phyloP scores from a whole-genome alignment of 2,888 invertebrate species.

The Agapostemon virescens region DNA sequence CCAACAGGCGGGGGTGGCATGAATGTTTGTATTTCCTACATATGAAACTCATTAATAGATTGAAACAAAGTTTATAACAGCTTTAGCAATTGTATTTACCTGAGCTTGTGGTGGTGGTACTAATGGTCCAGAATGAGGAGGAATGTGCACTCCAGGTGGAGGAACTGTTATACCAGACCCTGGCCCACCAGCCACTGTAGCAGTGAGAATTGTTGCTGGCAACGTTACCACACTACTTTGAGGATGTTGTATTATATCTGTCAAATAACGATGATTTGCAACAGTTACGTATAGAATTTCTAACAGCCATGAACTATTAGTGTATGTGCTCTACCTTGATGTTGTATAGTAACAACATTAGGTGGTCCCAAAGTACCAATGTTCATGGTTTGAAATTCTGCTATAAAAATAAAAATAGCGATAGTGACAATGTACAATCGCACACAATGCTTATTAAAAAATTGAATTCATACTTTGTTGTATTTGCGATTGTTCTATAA shows the following conservation, averaged over 20 bases:
- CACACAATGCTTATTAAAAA: slow-evolving; percentile 22
- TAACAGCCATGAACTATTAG: slow-evolving; percentile 26
- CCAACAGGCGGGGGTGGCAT: slow-evolving; percentile 77
- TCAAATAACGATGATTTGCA: slow-evolving; percentile 41
- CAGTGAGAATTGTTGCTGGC: slow-evolving; percentile 78
- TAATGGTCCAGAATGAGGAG: slow-evolving; percentile 77
- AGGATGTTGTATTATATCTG: slow-evolving; percentile 79
- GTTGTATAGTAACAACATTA: slow-evolving; percentile 79
- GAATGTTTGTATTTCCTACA: slow-evolving; percentile 77
- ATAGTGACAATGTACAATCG: slow-evolving; percentile 30
- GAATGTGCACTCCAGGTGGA: slow-evolving; percentile 79
- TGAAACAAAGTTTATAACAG: not conserved
- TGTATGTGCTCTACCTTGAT: slow-evolving; percentile 73
- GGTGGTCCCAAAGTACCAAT: slow-evolving; percentile 79
- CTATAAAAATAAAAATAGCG: slow-evolving; percentile 64
- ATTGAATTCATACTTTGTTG: slow-evolving; percentile 72
- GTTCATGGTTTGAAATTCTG: slow-evolving; percentile 80
- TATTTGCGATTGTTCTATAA: slow-evolving; percentile 78
- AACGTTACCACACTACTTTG: slow-evolving; percentile 77
- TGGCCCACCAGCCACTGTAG: slow-evolving; percentile 77
- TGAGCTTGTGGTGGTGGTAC: slow-evolving; percentile 77
- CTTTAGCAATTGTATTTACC: slow-evolving; percentile 60
- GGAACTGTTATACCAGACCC: slow-evolving; percentile 75
- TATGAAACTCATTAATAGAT: slow-evolving; percentile 19
- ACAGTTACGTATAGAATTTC: slow-evolving; percentile 32